Base-by-base conservation (phyloP, 2,797 vertebrate species). In the Pagetopsis macropterus region DNA sequence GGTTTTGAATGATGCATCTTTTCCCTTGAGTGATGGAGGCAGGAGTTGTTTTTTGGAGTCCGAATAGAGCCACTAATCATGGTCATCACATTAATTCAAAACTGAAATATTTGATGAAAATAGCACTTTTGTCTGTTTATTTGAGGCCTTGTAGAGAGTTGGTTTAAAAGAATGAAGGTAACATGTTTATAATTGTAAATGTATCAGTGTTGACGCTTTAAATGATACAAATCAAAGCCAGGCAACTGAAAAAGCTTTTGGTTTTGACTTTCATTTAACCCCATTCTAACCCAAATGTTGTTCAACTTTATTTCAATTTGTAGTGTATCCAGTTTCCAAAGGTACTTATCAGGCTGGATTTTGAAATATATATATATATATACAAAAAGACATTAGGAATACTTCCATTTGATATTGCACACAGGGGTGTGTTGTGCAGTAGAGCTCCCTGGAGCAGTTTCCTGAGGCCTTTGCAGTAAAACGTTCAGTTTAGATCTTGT, bases 1-100 rank as follows among this genome's bases (percentile, higher is more conserved):
- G 82, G 72, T 33, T 87, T 71, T 90, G 84, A 87, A 89, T 90
- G 70, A 85, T 88, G 71, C 78, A 88, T 86, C 78, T 70, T 37
- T 37, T 69, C 65, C 75, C 82, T 19, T 14, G 62, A 78, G 83
- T 72, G 68, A 84, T 37, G 41, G 66, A 79, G 77, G 62, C 74
- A 79, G 60, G 63, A 75, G 72, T 66, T 78, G 71, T 72, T 72
- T 86, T 48, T 76, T 59, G 55, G 62, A 81, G 77, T 81, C 41
- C 63, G 70, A 83, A 82, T 67, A 49, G 58, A 82, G 62, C 40
- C 48, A 41, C 58, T 69, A 71, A 88, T 85, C 44, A 73, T 12
- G 27, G 12, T 50, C 54, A 83, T 84, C 66, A 52, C 44, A 40
- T 45, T 19, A 0, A 37, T 6, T 6, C 33, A 37, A 37, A 9